Base-by-base conservation (phyloP, 23 tunicate genomes). In the Oikopleura albicans region DNA sequence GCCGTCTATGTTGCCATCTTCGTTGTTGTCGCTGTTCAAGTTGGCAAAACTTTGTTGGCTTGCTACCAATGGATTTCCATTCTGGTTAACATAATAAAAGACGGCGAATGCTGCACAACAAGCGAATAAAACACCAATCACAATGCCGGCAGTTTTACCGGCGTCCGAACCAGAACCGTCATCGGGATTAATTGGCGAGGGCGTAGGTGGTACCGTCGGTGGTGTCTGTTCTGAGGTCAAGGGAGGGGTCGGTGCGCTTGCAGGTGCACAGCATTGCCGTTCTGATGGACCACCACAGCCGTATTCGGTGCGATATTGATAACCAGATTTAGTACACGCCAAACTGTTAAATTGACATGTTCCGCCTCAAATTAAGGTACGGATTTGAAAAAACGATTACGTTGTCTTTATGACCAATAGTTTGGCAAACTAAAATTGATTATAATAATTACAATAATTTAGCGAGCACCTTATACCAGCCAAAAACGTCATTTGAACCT, bases 251-350 rank as follows among this genome's bases (percentile, higher is more conserved):
- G 34, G 79, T 71, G 28, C 22, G 22, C 12, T 22, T 49, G 63
- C 63, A 71, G 79, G 79, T 12, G 36, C 79, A 71, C 79, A 71
- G 79, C 79, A 71, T 71, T 71, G 79, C 31, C 79, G 28, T 2
- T 71, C 79, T 22, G 34, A 12, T 2, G 79, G 79, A 16, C 79
- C 79, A 12, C 79, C 79, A 29, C 79, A 71, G 31, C 36, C 33
- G 4, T 22, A 29, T 71, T 71, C 79, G 28, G 79, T 34, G 22
- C 63, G 63, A 49, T 49, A 49, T 12, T 12, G 22, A 8, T 8
- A 49, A 49, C 63, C 63, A 22, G 16, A 8, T 8, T 22, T 22
- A 49, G 63, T 8, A 49, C 63, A 49, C n/a, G n/a, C n/a, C n/a
- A n/a, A n/a, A n/a, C n/a, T n/a, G n/a, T n/a, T n/a, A n/a, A n/a